Evolutionary conservation across 1,140 invertebrate species (phyloP), one percentile per base, ranked within the genome.

Genomic region (Leptinotarsa texana): DNA sequence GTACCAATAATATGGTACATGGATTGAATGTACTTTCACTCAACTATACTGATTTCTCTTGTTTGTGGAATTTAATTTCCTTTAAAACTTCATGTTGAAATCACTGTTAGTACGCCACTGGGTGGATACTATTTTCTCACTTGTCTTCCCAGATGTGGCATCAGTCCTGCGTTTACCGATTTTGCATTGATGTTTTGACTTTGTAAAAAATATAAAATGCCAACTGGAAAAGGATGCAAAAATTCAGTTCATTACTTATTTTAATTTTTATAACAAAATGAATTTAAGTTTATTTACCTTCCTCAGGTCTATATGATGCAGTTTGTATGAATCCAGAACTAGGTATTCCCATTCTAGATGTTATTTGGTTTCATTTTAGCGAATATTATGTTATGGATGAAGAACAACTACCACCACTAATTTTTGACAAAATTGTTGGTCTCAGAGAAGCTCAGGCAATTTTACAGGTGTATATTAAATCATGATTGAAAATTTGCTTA

Each of bases 331-430:
- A 89, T 83, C 76, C 82, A 24, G 86, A 88, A 42, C 75, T 89
- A 48, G 77, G 84, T 2, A 85, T 87, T 22, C 80, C 84, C 18
- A 73, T 88, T 17, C 75, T 88, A 17, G 86, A 88, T 73, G 83
- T 88, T 74, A 76, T 90, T n/a, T 70, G 87, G 65, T 82, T 85
- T 1, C 88, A 89, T 75, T 86, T 89, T 42, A 82, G 82, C 33
- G 77, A 84, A 4, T 89, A 85, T 80, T 87, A 87, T 42, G 82
- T 87, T 72, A 72, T 82, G 4, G 85, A 88, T 75, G 84, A 87
- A 68, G 80, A 84, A 57, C 27, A 68, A 48, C 21, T 79, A 11
- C 86, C 86, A 21, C 88, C 89, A 3, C 27, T 89, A 22, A 81
- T 84, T 63, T 85, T 89, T 62, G 82, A 86, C 0, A 84, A 87